Base-by-base conservation (phyloP, 1,140 invertebrate species). In the Drosophila ercepeae region DNA sequence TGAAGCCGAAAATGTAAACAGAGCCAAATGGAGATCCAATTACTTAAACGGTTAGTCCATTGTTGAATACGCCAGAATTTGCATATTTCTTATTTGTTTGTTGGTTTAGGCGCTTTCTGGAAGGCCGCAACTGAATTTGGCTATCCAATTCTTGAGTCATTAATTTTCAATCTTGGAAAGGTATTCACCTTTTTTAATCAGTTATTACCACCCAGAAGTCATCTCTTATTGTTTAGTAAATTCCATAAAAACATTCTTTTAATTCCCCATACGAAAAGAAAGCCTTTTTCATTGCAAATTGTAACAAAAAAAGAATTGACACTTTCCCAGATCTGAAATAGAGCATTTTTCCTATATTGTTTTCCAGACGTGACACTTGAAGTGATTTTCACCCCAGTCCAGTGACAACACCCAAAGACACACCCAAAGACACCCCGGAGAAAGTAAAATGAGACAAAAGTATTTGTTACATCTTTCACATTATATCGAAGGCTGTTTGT, bases 21-120 rank as follows among this genome's bases (percentile, higher is more conserved):
- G 78, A 69, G 54, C 70, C 81, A 90, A 90, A 90, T 89, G 71
- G 75, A 90, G 72, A 89, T 83, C 78, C 89, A 90, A 90, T 90
- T 90, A 90, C 89, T 90, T 90, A 90, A 90, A 90, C 78, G 86
- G 84, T 89, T 83, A 75, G 69, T 54, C 86, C 78, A 79, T 90
- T 90, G 88, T 90, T 79, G 51, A 70, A 75, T 74, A 72, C 78
- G 77, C 65, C 73, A 49, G 69, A 83, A 90, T 90, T 90, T 90
- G 81, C 88, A 72, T 72, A 72, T 60, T 71, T 61, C 55, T 71
- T 72, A 46, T 59, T 71, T 71, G 54, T 71, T 68, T 68, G 63
- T 68, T 68, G 61, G 64, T 45, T 68, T 68, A 67, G 64, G 64
- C 36, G 25, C 64, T 67, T 25, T 3, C 64, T 67, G 19, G 64